phyloP scores from a whole-genome alignment of 2,888 invertebrate species.

The Neria commutata region DNA sequence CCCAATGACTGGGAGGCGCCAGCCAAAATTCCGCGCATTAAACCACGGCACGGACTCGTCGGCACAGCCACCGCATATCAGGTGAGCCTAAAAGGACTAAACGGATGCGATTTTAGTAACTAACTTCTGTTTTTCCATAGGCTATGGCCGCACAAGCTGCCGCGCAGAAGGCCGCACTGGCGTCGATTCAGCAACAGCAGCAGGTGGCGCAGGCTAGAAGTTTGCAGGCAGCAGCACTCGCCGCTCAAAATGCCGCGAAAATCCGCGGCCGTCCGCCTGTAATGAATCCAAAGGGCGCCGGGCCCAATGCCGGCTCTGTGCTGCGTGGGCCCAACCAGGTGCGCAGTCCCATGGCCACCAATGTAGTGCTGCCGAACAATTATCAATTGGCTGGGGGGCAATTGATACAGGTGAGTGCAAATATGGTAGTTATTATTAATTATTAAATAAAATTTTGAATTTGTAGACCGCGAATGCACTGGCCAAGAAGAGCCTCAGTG shows the following conservation, averaged over 20 bases:
- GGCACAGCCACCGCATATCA: constrained; percentile 63
- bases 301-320: constrained; percentile 39
- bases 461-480: constrained; percentile 19
- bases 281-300: constrained; percentile 42
- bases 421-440: constrained; percentile 6
- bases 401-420: constrained; percentile 52
- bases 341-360: constrained; percentile 52
- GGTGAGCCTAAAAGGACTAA: constrained; percentile 37
- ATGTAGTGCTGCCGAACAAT: constrained; percentile 57
- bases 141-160: constrained; percentile 63
- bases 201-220: constrained; percentile 54
- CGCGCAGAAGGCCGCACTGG: constrained; percentile 60
- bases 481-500: constrained; percentile 53
- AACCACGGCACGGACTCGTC: constrained; percentile 61
- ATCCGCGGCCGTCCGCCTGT: constrained; percentile 56
- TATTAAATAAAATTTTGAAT: constrained; percentile 10
- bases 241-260: constrained; percentile 55
- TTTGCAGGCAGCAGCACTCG: constrained; percentile 56
- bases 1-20: constrained; percentile 92
- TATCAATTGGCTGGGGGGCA: constrained; percentile 59
- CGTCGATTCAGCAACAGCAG: constrained; percentile 57
- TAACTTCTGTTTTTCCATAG: constrained; percentile 33
- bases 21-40: constrained; percentile 80
- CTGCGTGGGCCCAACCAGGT: constrained; percentile 50
- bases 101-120: not conserved